Evolutionary conservation across 2,888 invertebrate species (phyloP).

Genomic region (Harpalus rufipes): DNA sequence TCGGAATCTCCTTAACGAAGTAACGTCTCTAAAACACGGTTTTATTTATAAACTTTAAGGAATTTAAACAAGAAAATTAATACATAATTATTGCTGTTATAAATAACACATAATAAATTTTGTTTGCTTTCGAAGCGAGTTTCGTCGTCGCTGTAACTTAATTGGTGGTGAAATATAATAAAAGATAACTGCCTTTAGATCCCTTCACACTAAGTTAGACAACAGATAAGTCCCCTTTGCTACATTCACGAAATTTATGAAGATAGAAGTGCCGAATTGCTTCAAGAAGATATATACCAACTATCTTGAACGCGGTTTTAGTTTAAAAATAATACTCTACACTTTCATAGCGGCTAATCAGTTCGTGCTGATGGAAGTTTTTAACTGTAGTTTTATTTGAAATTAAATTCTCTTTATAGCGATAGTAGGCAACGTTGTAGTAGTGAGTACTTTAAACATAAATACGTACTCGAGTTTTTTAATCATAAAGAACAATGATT

Average conservation of each 20-base stretch:
- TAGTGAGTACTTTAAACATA: slow-evolving; percentile 21
- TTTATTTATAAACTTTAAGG: slow-evolving; percentile 41
- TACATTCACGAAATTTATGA: slow-evolving; percentile 73
- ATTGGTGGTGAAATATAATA: slow-evolving; percentile 71
- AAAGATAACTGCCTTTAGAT: slow-evolving; percentile 71
- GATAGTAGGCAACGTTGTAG: slow-evolving; percentile 18
- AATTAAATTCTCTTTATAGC: slow-evolving; percentile 27
- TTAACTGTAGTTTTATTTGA: slow-evolving; percentile 38
- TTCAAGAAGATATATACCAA: slow-evolving; percentile 42
- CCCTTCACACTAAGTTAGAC: slow-evolving; percentile 74
- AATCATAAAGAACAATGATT: slow-evolving; percentile 44
- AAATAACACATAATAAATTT: slow-evolving; percentile 38
- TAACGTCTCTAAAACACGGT: slow-evolving; percentile 17
- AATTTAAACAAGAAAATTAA: slow-evolving; percentile 49
- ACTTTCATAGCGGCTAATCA: slow-evolving; percentile 24
- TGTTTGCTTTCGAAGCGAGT: slow-evolving; percentile 19
- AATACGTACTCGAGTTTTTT: slow-evolving; percentile 28
- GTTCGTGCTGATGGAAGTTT: slow-evolving; percentile 21
- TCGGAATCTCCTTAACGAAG: slow-evolving; percentile 38
- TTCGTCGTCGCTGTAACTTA: slow-evolving; percentile 67
- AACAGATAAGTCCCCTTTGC: slow-evolving; percentile 73
- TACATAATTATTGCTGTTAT: slow-evolving; percentile 38
- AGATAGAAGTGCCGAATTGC: slow-evolving; percentile 70
- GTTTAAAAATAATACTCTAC: slow-evolving; percentile 38
- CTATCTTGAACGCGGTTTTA: background rate